phyloP scores from a whole-genome alignment of 1,140 invertebrate genomes.

The Aphaenogaster rudis region DNA sequence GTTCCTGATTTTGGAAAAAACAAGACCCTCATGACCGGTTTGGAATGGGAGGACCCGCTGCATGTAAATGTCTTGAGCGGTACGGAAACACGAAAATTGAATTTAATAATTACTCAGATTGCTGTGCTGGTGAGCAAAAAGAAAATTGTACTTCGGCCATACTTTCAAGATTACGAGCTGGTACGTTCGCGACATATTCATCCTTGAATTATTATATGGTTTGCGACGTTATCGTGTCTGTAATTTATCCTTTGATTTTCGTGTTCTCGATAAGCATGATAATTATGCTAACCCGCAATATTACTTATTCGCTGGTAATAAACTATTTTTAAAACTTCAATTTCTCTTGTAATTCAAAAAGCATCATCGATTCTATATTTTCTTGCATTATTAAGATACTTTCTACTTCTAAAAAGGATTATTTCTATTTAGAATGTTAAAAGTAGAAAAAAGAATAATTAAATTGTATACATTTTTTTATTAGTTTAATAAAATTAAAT shows the following conservation, averaged over 20 bases:
- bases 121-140: slow-evolving; percentile 87
- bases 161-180: slow-evolving; percentile 92
- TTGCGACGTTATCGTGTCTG: not conserved
- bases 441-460: not conserved
- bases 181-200: slow-evolving; percentile 80
- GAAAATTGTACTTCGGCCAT: slow-evolving; percentile 89
- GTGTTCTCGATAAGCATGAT: not conserved
- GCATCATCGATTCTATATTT: not conserved
- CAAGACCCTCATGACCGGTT: slow-evolving; percentile 85
- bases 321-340: not conserved
- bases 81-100: slow-evolving; percentile 89
- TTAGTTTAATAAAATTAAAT: not conserved
- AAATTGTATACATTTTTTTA: not conserved
- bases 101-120: slow-evolving; percentile 90
- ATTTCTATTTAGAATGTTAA: not conserved
- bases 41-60: slow-evolving; percentile 89
- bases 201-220: not conserved
- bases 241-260: slow-evolving; percentile 3
- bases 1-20: slow-evolving; percentile 86
- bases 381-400: not conserved
- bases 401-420: not conserved
- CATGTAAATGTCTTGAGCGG: slow-evolving; percentile 88
- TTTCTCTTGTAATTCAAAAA: not conserved
- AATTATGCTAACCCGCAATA: not conserved
- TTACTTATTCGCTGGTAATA: not conserved